Evolutionary conservation across 1,140 invertebrate species (phyloP).

Genomic region (Melitaea cinxia): DNA sequence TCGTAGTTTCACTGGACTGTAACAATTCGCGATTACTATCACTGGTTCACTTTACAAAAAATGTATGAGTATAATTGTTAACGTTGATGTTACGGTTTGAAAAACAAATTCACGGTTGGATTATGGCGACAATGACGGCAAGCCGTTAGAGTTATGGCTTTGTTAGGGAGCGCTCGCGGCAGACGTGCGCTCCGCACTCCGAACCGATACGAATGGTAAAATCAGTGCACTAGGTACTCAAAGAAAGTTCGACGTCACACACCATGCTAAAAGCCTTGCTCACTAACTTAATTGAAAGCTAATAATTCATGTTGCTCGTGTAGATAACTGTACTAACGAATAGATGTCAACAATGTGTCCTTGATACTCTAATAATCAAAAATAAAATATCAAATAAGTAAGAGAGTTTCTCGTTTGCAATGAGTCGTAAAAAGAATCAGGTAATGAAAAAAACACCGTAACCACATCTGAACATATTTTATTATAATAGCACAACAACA

Average conservation of each 20-base stretch:
- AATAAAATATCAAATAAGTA: no score
- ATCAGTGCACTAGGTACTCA: slow-evolving; percentile 60
- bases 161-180: slow-evolving; percentile 27
- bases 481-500: slow-evolving; percentile 81
- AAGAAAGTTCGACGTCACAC: slow-evolving; percentile 77
- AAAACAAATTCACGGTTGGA: slow-evolving; percentile 64
- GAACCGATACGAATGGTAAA: slow-evolving; percentile 68
- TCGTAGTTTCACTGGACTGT: slow-evolving; percentile 53
- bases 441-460: slow-evolving; percentile 43
- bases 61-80: slow-evolving; percentile 34
- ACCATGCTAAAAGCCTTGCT: slow-evolving; percentile 64
- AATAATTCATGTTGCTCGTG: slow-evolving; percentile 60
- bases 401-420: no score
- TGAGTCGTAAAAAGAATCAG: no score
- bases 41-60: slow-evolving; percentile 59
- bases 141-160: slow-evolving; percentile 37
- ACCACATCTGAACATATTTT: slow-evolving; percentile 79
- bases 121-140: slow-evolving; percentile 49
- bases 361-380: slow-evolving; percentile 22
- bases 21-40: slow-evolving; percentile 33
- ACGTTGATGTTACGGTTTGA: slow-evolving; percentile 50
- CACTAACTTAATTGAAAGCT: slow-evolving; percentile 60
- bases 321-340: slow-evolving; percentile 50
- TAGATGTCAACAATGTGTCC: slow-evolving; percentile 40
- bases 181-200: slow-evolving; percentile 57